Percentiles rank a stretch among this genome's conserved stretches.
Conservation (phyloP, 23 tunicate genomes). For the Corella eumyota region DNA sequence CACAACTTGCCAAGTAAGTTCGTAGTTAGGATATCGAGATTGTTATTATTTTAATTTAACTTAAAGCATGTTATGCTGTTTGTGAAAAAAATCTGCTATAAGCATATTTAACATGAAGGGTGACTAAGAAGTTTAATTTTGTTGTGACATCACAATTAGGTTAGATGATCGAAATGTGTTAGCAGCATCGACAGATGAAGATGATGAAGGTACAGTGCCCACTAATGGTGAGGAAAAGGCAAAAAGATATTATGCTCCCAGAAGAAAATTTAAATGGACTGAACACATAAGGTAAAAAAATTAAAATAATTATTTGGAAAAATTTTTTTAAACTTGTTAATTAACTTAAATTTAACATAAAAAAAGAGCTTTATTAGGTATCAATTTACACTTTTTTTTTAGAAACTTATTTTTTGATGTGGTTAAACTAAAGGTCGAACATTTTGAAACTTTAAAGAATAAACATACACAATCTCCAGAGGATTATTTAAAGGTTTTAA, state of each 20-base stretch:
- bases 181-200: conserved; percentile 69
- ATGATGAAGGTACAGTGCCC: conserved; percentile 38
- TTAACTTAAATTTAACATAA: no score
- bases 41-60: no score
- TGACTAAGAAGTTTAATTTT: background rate
- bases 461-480: conserved; percentile 33
- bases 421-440: conserved; percentile 43
- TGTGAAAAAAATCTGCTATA: no score
- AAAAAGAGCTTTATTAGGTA: no score
- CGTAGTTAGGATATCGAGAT: background rate
- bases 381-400: no score
- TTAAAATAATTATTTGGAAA: no score
- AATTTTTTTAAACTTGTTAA: no score
- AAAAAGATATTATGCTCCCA: conserved; percentile 79
- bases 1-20: conserved; percentile 44
- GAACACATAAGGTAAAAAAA: conserved; percentile 40
- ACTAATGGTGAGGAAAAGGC: conserved; percentile 62
- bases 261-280: conserved; percentile 84
- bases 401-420: conserved; percentile 64
- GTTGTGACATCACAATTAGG: conserved; percentile 2
- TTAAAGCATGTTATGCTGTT: no score
- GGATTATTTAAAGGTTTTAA: conserved; percentile 68
- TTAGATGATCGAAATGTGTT: conserved; percentile 32
- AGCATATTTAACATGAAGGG: no score
- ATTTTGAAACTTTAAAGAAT: conserved; percentile 28